These are phyloP conservation scores for Oegoconia quadripuncta DNA, from an alignment of 2,888 invertebrate species.

Conservation along the genomic window DNA sequence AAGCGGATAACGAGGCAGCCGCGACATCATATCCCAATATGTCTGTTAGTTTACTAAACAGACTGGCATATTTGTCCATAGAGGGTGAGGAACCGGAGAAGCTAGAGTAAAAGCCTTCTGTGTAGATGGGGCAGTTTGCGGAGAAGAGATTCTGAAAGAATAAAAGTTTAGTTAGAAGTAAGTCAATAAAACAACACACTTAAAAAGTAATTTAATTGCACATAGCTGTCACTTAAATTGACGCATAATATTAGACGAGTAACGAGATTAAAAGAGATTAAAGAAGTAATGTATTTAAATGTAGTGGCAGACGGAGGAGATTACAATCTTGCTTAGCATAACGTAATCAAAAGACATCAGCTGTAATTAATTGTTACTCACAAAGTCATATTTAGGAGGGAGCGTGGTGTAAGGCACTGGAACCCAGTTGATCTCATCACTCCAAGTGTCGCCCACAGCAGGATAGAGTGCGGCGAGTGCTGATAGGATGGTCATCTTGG, in stretches of 20 bases:
- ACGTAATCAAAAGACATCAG: not conserved
- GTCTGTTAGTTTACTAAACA: not conserved
- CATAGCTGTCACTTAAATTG: too few species aligned
- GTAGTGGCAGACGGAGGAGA: not conserved
- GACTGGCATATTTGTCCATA: not conserved
- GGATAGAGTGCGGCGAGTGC: slow-evolving; percentile 18
- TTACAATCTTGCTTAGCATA: too few species aligned
- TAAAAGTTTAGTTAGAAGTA: not conserved
- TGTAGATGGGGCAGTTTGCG: slow-evolving; percentile 2
- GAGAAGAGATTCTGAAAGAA: slow-evolving; percentile 3
- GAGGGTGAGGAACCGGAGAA: not conserved
- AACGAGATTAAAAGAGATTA: not conserved
- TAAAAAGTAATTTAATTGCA: too few species aligned
- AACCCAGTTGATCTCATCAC: slow-evolving; percentile 16
- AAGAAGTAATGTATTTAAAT: not conserved
- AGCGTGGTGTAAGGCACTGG: slow-evolving; percentile 22
- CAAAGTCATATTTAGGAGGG: slow-evolving; percentile 16
- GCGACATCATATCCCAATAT: not conserved
- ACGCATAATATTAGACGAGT: too few species aligned
- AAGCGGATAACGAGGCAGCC: not conserved
- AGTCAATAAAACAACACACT: not conserved
- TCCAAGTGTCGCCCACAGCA: slow-evolving; percentile 10
- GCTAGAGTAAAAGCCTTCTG: not conserved
- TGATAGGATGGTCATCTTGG: slow-evolving; percentile 20
- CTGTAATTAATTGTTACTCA: slow-evolving; percentile 15